These are phyloP conservation scores for Indri indri DNA, from an alignment of 2,113 vertebrate genomes.

Conservation along the genomic window DNA sequence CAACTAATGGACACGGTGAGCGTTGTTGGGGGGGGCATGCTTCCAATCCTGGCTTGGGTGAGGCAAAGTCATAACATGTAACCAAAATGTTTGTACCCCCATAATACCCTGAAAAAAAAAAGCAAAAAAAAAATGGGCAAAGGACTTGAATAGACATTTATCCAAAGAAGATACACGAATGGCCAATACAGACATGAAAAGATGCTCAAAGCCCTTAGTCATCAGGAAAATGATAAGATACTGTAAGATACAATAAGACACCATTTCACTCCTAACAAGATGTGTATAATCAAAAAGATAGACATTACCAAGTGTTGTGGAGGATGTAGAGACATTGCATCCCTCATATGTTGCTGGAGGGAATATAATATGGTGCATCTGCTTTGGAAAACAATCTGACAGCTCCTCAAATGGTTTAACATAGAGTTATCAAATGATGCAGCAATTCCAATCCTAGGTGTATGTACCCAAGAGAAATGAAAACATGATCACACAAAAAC, in stretches of 20 bases:
- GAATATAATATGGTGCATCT: background rate
- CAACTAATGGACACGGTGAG: no score
- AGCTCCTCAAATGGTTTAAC: background rate
- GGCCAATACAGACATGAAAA: background rate
- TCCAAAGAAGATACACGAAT: background rate
- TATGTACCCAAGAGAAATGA: background rate
- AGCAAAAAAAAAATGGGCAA: background rate
- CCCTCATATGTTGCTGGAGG: background rate
- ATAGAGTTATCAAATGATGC: background rate
- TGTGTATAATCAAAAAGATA: background rate
- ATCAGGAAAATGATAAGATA: background rate
- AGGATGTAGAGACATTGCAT: background rate
- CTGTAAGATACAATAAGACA: background rate
- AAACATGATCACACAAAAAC: background rate
- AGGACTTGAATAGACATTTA: background rate
- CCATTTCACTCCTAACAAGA: background rate
- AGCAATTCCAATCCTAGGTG: background rate
- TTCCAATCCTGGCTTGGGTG: no score
- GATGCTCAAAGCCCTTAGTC: background rate
- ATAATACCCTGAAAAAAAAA: no score
- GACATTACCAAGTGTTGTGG: background rate
- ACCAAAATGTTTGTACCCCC: no score
- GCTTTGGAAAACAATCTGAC: background rate
- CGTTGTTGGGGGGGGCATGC: no score
- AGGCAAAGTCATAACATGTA: no score